Evolutionary conservation across 2,797 vertebrate species (phyloP).

Genomic region (Triplophysa bombifrons): DNA sequence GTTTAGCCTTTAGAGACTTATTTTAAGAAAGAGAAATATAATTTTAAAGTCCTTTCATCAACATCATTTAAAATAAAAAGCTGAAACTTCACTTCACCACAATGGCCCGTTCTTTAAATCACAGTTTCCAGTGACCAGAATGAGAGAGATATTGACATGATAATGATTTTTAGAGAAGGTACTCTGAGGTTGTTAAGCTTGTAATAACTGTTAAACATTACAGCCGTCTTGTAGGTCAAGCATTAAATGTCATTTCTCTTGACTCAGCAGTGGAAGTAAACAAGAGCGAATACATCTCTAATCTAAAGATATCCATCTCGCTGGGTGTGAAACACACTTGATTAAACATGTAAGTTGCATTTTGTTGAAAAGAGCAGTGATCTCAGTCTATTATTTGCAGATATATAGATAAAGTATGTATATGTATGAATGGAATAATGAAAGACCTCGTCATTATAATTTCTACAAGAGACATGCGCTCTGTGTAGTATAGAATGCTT

Average conservation of each 20-base stretch:
- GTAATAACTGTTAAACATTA: constrained; percentile 29
- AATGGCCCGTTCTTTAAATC: background rate
- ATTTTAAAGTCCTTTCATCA: background rate
- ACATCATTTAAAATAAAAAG: constrained; percentile 3
- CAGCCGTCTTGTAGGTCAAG: constrained; percentile 29
- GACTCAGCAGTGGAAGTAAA: background rate
- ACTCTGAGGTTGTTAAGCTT: constrained; percentile 17
- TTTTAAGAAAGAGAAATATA: background rate
- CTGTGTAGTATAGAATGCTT: too few species aligned
- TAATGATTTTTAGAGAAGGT: constrained; percentile 18
- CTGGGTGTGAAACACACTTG: constrained; percentile 20
- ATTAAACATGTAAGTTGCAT: constrained; percentile 36
- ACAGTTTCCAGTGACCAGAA: constrained; percentile 7
- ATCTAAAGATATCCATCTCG: constrained; percentile 30
- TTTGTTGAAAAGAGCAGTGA: too few species aligned
- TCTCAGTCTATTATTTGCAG: too few species aligned
- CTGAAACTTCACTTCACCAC: background rate
- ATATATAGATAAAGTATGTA: too few species aligned
- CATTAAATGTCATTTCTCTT: constrained; percentile 15
- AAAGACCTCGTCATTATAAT: too few species aligned
- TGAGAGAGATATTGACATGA: constrained; percentile 26
- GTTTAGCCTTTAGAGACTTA: background rate
- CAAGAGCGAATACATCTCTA: background rate
- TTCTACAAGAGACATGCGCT: too few species aligned
- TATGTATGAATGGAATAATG: too few species aligned